Conservation (phyloP, 2,113 vertebrate species). For the Bubo blakistoni region DNA sequence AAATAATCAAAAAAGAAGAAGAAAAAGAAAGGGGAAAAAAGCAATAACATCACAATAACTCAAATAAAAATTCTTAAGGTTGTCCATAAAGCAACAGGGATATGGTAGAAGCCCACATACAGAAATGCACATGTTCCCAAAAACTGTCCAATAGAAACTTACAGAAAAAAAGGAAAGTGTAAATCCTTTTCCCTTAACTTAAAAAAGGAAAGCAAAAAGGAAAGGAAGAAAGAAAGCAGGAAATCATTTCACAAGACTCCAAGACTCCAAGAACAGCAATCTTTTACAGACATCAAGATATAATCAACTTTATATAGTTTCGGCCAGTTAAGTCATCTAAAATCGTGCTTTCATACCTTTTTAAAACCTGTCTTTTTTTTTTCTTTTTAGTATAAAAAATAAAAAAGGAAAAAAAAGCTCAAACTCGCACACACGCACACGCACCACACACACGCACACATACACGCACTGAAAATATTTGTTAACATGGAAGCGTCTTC, state of each 20-base stretch:
- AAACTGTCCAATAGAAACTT: constrained; percentile 79
- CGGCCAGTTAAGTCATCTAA: constrained; percentile 81
- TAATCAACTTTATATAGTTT: constrained; percentile 77
- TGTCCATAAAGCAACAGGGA: constrained; percentile 80
- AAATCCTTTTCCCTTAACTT: constrained; percentile 50
- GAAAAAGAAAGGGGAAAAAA: constrained; percentile 64
- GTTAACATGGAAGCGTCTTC: constrained; percentile 75
- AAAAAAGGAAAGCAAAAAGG: constrained; percentile 68
- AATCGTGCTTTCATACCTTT: constrained; percentile 81
- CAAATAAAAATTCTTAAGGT: constrained; percentile 78
- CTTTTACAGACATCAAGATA: constrained; percentile 81
- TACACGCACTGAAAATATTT: constrained; percentile 72
- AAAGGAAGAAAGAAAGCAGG: constrained; percentile 73
- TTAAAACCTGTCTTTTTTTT: constrained; percentile 80
- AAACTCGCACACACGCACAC: constrained; percentile 40
- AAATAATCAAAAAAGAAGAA: constrained; percentile 60
- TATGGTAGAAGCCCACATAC: constrained; percentile 79
- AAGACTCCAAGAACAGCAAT: constrained; percentile 81
- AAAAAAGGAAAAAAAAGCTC: constrained; percentile 75
- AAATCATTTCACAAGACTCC: constrained; percentile 80
- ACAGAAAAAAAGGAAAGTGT: constrained; percentile 77
- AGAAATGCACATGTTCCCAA: constrained; percentile 80
- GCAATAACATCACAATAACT: constrained; percentile 80
- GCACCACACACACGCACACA: constrained; percentile 60
- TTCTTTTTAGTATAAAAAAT: constrained; percentile 77